Percentiles rank a stretch among this genome's conserved stretches.
These are phyloP conservation scores for Poecile montanus DNA, from an alignment of 2,797 vertebrate species.

Conservation along the genomic window DNA sequence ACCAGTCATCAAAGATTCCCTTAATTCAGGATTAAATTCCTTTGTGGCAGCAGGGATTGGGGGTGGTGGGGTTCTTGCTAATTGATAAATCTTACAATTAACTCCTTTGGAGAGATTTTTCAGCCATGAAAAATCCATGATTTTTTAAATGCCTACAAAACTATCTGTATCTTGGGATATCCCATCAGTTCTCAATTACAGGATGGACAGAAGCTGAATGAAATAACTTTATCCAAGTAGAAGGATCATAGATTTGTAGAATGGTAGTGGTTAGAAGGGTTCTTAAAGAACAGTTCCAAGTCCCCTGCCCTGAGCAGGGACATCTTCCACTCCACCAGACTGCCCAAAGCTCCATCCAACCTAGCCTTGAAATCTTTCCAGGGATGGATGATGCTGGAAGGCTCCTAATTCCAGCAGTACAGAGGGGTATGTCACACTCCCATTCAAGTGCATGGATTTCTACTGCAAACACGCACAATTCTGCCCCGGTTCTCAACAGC, in stretches of 20 bases:
- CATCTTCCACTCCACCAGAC: not conserved
- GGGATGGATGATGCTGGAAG: not conserved
- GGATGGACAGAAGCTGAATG: not conserved
- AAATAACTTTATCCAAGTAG: not conserved
- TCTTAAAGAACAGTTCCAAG: not conserved
- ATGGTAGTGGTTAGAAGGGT: not conserved
- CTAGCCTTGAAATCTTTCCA: not conserved
- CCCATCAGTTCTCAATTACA: not conserved
- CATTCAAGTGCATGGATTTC: not conserved
- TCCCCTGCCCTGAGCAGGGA: not conserved
- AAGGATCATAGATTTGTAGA: accelerated
- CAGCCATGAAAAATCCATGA: not conserved
- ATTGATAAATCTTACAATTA: not conserved
- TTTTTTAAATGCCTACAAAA: not conserved
- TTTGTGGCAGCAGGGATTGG: not conserved
- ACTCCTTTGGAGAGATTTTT: not conserved
- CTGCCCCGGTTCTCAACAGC: not conserved
- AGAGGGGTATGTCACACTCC: not conserved
- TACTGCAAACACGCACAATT: not conserved
- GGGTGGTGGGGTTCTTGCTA: not conserved
- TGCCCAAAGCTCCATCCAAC: not conserved
- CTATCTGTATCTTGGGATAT: not conserved
- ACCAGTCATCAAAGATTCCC: not conserved
- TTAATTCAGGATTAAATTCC: not conserved
- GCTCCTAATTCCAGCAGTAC: not conserved